These are phyloP conservation scores for Ovis canadensis DNA, from an alignment of 2,113 vertebrate species.

Conservation along the genomic window DNA sequence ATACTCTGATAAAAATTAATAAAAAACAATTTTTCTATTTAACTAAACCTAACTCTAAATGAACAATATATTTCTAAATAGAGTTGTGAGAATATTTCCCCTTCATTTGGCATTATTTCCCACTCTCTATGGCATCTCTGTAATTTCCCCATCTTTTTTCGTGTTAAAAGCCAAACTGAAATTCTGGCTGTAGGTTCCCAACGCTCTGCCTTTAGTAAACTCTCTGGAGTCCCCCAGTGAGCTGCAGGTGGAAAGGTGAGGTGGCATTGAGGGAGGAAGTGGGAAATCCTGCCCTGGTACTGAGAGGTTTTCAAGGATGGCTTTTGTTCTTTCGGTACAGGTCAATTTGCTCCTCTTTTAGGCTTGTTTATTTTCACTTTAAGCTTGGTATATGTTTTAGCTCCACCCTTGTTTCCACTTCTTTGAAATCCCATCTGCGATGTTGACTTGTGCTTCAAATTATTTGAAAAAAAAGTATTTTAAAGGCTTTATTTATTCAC, in stretches of 20 bases:
- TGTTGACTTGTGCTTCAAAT: neutral
- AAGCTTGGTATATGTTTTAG: neutral
- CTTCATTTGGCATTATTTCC: neutral
- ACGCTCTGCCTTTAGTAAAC: neutral
- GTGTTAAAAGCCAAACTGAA: neutral
- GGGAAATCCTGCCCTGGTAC: neutral
- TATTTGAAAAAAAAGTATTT: slow-evolving; percentile 16
- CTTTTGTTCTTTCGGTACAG: neutral
- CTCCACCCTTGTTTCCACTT: neutral
- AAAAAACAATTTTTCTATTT: neutral
- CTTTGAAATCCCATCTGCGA: neutral
- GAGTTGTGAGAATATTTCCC: neutral
- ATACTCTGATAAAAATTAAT: neutral
- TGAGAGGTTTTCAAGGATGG: neutral
- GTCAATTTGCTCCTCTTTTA: neutral
- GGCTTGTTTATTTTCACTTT: neutral
- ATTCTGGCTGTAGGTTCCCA: neutral
- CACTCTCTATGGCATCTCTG: neutral
- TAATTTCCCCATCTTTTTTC: neutral
- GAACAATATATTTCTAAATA: neutral
- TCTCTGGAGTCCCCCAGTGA: neutral
- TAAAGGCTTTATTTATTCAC: neutral
- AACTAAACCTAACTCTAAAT: neutral
- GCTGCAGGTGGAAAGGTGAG: neutral
- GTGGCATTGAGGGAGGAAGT: neutral